phyloP scores from a whole-genome alignment of 2,113 vertebrate genomes.

The Hemichromis elongatus region DNA sequence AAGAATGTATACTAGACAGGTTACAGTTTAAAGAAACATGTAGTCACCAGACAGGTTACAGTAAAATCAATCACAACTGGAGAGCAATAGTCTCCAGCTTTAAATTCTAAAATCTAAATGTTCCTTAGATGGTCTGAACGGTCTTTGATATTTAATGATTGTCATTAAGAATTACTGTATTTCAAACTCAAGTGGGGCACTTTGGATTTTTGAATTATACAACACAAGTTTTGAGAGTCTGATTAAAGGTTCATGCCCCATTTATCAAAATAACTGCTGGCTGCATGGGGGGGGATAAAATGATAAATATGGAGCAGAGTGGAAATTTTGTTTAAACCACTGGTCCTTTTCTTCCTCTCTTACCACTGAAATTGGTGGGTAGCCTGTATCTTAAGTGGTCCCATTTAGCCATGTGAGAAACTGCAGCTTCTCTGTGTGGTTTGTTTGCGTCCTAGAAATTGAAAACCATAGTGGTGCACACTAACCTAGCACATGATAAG shows the following conservation, averaged over 20 bases:
- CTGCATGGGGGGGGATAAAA: not conserved
- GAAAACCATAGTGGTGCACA: not conserved
- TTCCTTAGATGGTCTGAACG: not conserved
- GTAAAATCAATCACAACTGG: rapidly evolving
- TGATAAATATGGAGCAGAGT: not conserved
- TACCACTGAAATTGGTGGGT: not conserved
- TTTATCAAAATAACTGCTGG: not conserved
- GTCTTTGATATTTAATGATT: not conserved
- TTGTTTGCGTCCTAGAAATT: not conserved
- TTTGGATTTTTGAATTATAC: not conserved
- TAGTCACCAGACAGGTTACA: rapidly evolving
- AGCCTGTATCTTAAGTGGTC: not conserved
- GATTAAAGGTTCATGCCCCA: not conserved
- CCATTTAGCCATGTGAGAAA: not conserved
- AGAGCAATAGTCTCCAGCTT: not conserved
- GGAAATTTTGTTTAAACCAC: not conserved
- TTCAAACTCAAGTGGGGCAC: not conserved
- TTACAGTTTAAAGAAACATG: rapidly evolving
- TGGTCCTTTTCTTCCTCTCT: not conserved
- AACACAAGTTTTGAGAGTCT: not conserved
- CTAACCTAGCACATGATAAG: not conserved
- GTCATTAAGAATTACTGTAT: not conserved
- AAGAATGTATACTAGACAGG: rapidly evolving
- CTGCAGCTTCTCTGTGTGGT: not conserved
- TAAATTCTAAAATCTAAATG: not conserved